These are phyloP conservation scores for Plebejus melissa DNA, from an alignment of 2,888 invertebrate genomes.

Conservation along the genomic window DNA sequence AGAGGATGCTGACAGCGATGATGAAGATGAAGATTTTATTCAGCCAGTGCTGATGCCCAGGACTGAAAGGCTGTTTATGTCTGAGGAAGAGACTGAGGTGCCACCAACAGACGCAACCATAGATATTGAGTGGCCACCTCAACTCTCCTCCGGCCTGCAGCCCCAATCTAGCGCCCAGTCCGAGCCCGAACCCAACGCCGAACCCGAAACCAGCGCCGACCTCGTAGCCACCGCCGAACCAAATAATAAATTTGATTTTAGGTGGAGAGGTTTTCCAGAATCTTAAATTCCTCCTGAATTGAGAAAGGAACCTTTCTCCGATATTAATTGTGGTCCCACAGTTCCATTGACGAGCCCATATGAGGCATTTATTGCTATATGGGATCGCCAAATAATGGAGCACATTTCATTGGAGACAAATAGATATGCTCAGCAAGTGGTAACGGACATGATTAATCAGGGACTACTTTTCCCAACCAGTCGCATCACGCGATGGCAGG, in stretches of 20 bases:
- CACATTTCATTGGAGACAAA: constrained; percentile 40
- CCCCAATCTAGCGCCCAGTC: constrained; percentile 27
- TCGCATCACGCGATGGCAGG: constrained; percentile 22
- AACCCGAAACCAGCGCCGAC: neutral
- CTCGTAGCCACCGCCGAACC: constrained; percentile 15
- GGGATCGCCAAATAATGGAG: constrained; percentile 42
- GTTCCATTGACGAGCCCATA: constrained; percentile 27
- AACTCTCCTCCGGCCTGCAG: constrained; percentile 19
- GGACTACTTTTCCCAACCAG: constrained; percentile 31
- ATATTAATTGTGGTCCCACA: constrained; percentile 30
- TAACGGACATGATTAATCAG: constrained; percentile 28
- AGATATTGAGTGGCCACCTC: constrained; percentile 28
- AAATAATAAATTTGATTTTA: constrained; percentile 28
- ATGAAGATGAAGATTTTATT: constrained; percentile 29
- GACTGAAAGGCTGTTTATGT: constrained; percentile 22
- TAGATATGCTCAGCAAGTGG: constrained; percentile 40
- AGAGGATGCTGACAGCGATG: constrained; percentile 30
- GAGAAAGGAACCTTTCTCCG: constrained; percentile 27
- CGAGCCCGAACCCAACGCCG: constrained; percentile 28
- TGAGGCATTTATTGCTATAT: constrained; percentile 35
- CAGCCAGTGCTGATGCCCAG: constrained; percentile 16
- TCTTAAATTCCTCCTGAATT: constrained; percentile 27
- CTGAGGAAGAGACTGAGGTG: constrained; percentile 28
- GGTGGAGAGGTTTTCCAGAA: constrained; percentile 26
- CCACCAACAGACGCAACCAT: constrained; percentile 23